Evolutionary conservation across 2,797 vertebrate species (phyloP).

Genomic region (Megaceryle alcyon): DNA sequence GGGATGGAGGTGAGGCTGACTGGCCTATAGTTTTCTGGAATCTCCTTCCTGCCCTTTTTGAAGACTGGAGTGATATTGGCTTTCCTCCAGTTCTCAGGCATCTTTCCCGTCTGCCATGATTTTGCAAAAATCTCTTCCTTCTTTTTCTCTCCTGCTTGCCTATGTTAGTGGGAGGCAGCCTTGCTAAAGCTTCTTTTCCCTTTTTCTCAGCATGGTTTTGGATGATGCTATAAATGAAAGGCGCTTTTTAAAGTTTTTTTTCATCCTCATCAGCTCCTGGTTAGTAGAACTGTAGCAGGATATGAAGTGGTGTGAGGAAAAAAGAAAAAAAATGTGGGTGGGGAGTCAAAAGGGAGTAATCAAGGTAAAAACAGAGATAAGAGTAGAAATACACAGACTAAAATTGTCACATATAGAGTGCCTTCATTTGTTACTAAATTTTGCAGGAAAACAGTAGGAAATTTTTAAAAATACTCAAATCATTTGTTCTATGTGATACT

Average conservation of each 20-base stretch:
- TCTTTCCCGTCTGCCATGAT: too few species aligned
- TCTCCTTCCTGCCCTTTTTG: too few species aligned
- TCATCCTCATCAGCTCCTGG: not conserved
- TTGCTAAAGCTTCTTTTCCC: not conserved
- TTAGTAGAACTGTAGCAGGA: not conserved
- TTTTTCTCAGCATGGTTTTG: not conserved
- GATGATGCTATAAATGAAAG: not conserved
- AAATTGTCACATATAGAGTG: not conserved
- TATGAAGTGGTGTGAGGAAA: not conserved
- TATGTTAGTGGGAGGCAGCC: not conserved
- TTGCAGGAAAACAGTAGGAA: not conserved
- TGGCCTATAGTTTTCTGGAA: too few species aligned
- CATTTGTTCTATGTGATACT: not conserved
- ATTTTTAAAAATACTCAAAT: not conserved
- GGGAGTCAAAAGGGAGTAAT: not conserved
- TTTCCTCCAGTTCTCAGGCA: too few species aligned
- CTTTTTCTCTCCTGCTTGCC: not conserved
- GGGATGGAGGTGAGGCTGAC: too few species aligned
- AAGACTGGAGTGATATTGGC: too few species aligned
- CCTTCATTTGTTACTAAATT: not conserved
- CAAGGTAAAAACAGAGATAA: not conserved
- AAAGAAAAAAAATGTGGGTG: not conserved
- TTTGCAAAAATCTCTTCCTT: too few species aligned
- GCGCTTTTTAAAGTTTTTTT: not conserved
- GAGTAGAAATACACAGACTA: not conserved